Percentiles rank a stretch among this genome's conserved stretches.
phyloP scores from a whole-genome alignment of 2,888 invertebrate species.

The Zonitis immaculata region DNA sequence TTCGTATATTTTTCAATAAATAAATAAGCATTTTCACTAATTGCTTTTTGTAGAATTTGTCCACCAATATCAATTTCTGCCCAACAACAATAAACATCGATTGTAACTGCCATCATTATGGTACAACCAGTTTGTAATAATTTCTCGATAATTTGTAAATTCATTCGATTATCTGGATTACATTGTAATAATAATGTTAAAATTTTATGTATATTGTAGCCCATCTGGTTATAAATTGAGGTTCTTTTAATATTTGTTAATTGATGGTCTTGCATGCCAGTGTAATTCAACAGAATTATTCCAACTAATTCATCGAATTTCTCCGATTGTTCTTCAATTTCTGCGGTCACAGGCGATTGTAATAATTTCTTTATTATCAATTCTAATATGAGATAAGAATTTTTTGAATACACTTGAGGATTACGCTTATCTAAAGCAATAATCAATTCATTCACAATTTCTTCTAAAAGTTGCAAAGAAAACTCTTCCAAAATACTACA shows the following conservation, averaged over 20 bases:
- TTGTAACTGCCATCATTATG: constrained; percentile 36
- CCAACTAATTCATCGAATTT: constrained; percentile 26
- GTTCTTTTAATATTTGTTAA: constrained; percentile 26
- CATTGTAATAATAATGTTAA: constrained; percentile 12
- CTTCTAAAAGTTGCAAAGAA: constrained; percentile 26
- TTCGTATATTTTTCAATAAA: constrained; percentile 39
- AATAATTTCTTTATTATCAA: constrained; percentile 15
- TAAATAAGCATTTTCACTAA: constrained; percentile 38
- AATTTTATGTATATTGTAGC: not conserved
- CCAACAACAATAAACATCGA: constrained; percentile 42
- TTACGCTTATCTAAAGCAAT: constrained; percentile 32
- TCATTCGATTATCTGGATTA: constrained; percentile 21
- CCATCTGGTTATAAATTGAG: constrained; percentile 27
- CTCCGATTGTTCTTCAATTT: constrained; percentile 25
- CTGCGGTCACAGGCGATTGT: not conserved
- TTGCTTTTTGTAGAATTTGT: constrained; percentile 35
- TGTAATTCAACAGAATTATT: constrained; percentile 33
- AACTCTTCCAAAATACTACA: constrained; percentile 29
- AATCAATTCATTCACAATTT: constrained; percentile 35
- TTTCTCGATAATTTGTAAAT: constrained; percentile 29
- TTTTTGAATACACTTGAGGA: constrained; percentile 26
- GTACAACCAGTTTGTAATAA: constrained; percentile 29
- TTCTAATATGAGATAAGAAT: constrained; percentile 25
- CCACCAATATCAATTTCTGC: constrained; percentile 39
- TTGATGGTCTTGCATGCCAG: constrained; percentile 29